Base-by-base conservation (phyloP, 2,888 invertebrate genomes). In the Nebria brevicollis region DNA sequence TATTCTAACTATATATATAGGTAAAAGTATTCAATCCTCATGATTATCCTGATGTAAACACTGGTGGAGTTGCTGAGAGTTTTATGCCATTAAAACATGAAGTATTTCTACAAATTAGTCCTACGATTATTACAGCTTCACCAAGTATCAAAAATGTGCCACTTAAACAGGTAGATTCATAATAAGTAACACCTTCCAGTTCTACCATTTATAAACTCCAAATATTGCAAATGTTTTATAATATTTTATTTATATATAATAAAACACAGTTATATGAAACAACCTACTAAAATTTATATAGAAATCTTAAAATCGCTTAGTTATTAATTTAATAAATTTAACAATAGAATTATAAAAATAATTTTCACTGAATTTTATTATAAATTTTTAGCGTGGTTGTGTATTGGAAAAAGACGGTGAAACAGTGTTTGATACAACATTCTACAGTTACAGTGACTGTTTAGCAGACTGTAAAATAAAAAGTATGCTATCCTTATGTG, bases 381-480 rank as follows among this genome's bases (percentile, higher is more conserved):
- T 2, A 34, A 34, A 54, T 42, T 86, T 86, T 82, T 66, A 87
- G 86, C 83, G 86, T 64, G 83, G 84, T 34, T 86, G 86, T 77
- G 82, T 84, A 66, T 86, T 86, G 82, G 74, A 82, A 10, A 84
- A 86, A 20, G 86, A 86, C 82, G 81, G 83, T 1, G 76, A 82
- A 7, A 86, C 86, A 3, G 79, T 85, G 25, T 85, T 86, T 54
- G 86, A 86, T 13, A 82, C 80, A 41, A 25, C 66, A 1, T 90
- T 90, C 84, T 92, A 92, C 85, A 92, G 92, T 0, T 90, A 91
- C 85, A 92, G 92, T 84, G 92, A 92, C 84, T 93, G 92, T 85
- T 88, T 92, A 85, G 87, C 92, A 79, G 90, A 91, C 84, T 93
- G 93, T 83, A 89, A 92, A 74, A 89, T 91, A 87, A 85, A 87